Base-by-base conservation (phyloP, 2,888 invertebrate genomes). In the Hydraecia micacea region DNA sequence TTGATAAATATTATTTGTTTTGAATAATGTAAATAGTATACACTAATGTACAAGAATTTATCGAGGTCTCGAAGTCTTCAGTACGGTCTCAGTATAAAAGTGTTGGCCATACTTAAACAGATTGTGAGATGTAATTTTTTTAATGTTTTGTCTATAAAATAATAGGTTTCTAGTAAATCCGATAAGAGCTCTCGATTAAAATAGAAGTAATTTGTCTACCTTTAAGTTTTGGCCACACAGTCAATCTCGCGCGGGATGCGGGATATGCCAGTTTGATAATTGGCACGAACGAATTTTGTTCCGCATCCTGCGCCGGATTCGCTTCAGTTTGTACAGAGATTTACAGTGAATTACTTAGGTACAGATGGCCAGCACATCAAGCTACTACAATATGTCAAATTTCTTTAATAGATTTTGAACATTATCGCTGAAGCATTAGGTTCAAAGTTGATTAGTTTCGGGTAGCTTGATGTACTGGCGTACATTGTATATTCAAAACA, bases 1-100 rank as follows among this genome's bases (percentile, higher is more conserved):
- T 76, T 83, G 80, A 81, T 69, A 58, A 39, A 49, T 52, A 32
- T 69, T 21, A 63, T 74, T 58, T 65, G 58, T 71, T 81, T 76
- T 55, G 66, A 39, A n/a, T 67, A 77, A 67, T 83, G 65, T 70
- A 70, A 66, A 76, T 75, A 83, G 78, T 68, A 81, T 71, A 72
- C 71, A 80, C 39, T 74, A 71, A 49, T 80, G 46, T 72, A 78
- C 58, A 73, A 71, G 55, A 85, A 67, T 58, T 49, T 66, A 71
- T 55, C 32, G 42, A 67, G 36, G 36, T 65, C 32, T 62, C n/a
- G 36, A 62, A 28, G 36, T 65, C 32, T 73, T 68, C 58, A 36
- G 21, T 84, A 79, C 32, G 32, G 69, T 70, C 15, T 73, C 65
- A 42, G 85, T 42, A 58, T 74, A 71, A 74, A 74, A 82, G 15